A percentile compares a stretch with the other conserved stretches of the same genome.
These are phyloP conservation scores for Gryllus bimaculatus DNA, from an alignment of 1,140 invertebrate genomes.

Conservation along the genomic window DNA sequence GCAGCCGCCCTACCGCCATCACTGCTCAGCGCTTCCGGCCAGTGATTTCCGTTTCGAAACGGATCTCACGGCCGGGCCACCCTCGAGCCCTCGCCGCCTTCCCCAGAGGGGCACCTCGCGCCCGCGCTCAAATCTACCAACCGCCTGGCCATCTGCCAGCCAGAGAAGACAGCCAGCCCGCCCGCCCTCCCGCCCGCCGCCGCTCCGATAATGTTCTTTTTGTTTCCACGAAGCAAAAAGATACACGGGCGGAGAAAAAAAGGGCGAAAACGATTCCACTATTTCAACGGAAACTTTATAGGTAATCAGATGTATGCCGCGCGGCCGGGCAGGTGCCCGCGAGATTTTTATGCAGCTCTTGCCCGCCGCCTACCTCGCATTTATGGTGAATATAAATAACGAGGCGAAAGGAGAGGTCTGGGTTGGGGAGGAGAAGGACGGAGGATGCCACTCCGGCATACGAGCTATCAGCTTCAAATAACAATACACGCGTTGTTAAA, in stretches of 20 bases:
- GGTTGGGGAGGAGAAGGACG: too few relatives aligned
- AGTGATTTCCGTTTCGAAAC: background rate
- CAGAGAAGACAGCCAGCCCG: too few relatives aligned
- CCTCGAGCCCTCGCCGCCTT: background rate
- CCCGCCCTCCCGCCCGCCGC: too few relatives aligned
- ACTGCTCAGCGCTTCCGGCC: background rate
- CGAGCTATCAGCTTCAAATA: too few relatives aligned
- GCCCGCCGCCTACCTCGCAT: background rate
- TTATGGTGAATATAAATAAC: background rate
- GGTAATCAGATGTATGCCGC: background rate
- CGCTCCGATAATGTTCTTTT: background rate
- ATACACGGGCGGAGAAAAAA: background rate
- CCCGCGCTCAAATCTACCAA: background rate
- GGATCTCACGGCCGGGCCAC: too few relatives aligned
- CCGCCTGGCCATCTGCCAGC: background rate
- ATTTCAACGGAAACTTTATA: background rate
- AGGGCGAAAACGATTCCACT: background rate
- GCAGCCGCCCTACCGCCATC: too few relatives aligned
- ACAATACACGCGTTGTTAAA: too few relatives aligned
- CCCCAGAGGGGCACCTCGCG: background rate
- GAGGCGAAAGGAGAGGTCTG: background rate
- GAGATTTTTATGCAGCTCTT: background rate
- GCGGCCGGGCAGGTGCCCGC: background rate
- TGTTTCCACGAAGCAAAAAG: background rate
- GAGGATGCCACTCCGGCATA: background rate